Percentiles rank a stretch among this genome's conserved stretches.
phyloP scores from a whole-genome alignment of 2,113 vertebrate species.

The Mirza zaza region DNA sequence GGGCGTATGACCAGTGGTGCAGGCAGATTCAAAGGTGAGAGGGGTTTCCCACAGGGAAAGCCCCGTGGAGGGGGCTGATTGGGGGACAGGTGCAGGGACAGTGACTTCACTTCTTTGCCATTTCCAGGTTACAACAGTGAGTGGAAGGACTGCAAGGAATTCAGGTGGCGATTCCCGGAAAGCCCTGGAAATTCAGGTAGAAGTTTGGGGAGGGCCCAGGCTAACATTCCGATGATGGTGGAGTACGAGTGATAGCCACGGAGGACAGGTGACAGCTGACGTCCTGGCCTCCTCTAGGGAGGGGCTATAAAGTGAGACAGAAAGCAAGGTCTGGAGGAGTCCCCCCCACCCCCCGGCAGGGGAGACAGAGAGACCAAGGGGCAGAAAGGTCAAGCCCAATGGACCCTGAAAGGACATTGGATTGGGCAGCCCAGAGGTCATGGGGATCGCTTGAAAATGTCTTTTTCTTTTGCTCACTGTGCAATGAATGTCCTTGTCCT shows the following conservation, averaged over 20 bases:
- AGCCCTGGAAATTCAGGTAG: background rate
- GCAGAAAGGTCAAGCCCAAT: background rate
- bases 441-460: background rate
- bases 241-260: background rate
- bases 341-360: too few relatives aligned
- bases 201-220: background rate
- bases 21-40: background rate
- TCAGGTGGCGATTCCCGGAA: rapidly evolving
- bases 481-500: background rate
- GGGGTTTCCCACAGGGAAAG: background rate
- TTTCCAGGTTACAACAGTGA: rapidly evolving
- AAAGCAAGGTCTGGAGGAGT: background rate
- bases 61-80: rapidly evolving
- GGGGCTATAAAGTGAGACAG: background rate
- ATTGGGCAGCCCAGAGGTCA: background rate
- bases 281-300: background rate
- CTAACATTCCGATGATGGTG: rapidly evolving
- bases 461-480: background rate
- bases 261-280: background rate
- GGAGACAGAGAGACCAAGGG: background rate
- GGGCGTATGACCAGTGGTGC: background rate
- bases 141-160: background rate
- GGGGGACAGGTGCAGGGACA: background rate
- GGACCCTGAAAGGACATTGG: background rate
- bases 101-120: background rate